phyloP scores from a whole-genome alignment of 2,888 invertebrate species.

The Chaetoderma sp. region DNA sequence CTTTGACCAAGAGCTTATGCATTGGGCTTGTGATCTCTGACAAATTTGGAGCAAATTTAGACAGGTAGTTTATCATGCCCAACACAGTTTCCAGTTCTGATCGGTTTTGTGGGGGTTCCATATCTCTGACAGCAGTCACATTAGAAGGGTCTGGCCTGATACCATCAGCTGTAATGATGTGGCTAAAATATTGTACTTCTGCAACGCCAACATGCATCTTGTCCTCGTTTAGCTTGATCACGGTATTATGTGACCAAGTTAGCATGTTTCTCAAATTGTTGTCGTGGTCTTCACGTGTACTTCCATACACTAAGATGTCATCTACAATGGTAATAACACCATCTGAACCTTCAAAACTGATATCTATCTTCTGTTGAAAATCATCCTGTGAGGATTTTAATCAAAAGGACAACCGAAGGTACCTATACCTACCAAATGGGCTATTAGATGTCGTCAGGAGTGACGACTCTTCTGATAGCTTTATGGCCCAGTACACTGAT shows the following conservation, averaged over 20 bases:
- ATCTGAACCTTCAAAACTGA: conserved; percentile 17
- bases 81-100: conserved; percentile 19
- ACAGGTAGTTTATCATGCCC: conserved; percentile 22
- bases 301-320: conserved; percentile 33
- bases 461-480: too few relatives aligned
- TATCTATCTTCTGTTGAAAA: conserved; percentile 25
- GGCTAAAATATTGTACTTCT: conserved; percentile 34
- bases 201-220: too few relatives aligned
- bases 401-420: conserved; percentile 25
- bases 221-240: too few relatives aligned
- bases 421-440: conserved; percentile 23
- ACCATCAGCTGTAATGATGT: conserved; percentile 21
- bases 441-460: conserved; percentile 32
- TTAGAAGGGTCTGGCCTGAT: conserved; percentile 25
- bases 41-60: conserved; percentile 27
- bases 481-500: conserved; percentile 40
- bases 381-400: conserved; percentile 30
- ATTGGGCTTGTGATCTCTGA: conserved; percentile 23
- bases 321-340: conserved; percentile 32
- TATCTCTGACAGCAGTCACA: conserved; percentile 20
- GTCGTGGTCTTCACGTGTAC: conserved; percentile 30
- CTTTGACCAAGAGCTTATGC: conserved; percentile 12
- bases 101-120: conserved; percentile 16
- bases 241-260: conserved; percentile 20
- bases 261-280: conserved; percentile 25